Evolutionary conservation across 2,888 invertebrate genomes (phyloP).

Genomic region (Tetheella fluctuosa): DNA sequence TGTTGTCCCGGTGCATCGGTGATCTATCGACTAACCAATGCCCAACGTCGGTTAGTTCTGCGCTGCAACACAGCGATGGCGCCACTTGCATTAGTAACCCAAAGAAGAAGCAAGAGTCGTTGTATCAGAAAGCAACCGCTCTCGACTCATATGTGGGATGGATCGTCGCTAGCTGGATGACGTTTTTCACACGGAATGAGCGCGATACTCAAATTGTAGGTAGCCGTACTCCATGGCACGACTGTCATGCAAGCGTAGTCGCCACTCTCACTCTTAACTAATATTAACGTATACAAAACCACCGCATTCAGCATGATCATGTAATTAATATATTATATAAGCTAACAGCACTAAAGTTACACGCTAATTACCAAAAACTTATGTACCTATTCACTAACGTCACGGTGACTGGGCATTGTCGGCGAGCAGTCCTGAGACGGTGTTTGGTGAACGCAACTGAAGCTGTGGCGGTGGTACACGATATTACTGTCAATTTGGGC

Average conservation of each 20-base stretch:
- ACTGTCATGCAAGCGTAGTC: neutral
- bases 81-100: slow-evolving; percentile 66
- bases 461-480: slow-evolving; percentile 33
- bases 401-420: slow-evolving; percentile 42
- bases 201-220: slow-evolving; percentile 75
- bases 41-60: slow-evolving; percentile 53
- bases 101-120: slow-evolving; percentile 60
- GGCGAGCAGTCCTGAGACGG: slow-evolving; percentile 69
- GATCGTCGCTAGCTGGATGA: slow-evolving; percentile 76
- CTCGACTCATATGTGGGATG: slow-evolving; percentile 78
- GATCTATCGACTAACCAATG: slow-evolving; percentile 74
- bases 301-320: neutral
- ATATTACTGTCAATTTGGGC: slow-evolving; percentile 33
- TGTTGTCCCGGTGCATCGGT: slow-evolving; percentile 80
- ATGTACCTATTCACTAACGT: slow-evolving; percentile 36
- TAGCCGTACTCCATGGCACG: slow-evolving; percentile 41
- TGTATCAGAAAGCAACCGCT: slow-evolving; percentile 70
- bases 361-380: slow-evolving; percentile 17
- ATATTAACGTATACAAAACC: neutral
- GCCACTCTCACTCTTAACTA: neutral
- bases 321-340: neutral
- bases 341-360: neutral
- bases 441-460: slow-evolving; percentile 69
- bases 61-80: slow-evolving; percentile 37
- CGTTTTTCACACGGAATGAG: slow-evolving; percentile 70